Base-by-base conservation (phyloP, 2,888 invertebrate species). In the Conus canariensis region DNA sequence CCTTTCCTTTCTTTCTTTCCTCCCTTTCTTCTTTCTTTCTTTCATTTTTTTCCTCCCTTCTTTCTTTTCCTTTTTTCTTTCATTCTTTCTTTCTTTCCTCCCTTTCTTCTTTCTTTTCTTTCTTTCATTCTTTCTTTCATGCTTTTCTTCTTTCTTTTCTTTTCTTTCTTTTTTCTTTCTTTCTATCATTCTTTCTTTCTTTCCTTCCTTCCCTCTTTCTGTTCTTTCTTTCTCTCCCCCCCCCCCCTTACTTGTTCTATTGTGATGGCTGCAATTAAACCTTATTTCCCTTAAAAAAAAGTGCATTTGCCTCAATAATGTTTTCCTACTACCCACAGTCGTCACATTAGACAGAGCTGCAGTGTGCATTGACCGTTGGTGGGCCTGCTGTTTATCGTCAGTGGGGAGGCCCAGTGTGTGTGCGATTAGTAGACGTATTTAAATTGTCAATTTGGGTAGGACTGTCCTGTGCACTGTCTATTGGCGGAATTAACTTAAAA, bases 11-110 rank as follows among this genome's bases (percentile, higher is more conserved):
- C 56, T 82, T 56, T 82, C 12, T 82, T 12, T 82, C 64, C 60
- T 30, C 77, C 82, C 25, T 45, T 82, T 64, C 59, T 30, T 64
- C 64, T 82, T 30, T 30, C n/a, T 30, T 22, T 88, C 64, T 30
- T 6, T 30, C 45, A 22, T 60, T 60, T 82, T 25, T 64, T 64
- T 82, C 64, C 45, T 58, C 60, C 80, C 60, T 19, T 64, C 74
- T 80, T 30, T 82, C 64, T 19, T n/a, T 25, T 74, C 59, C n/a
- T n/a, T 59, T 64, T 59, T 22, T 77, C 77, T 88, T n/a, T 77
- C 59, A 59, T 25, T 88, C 77, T 77, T 22, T 77, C 77, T 88
- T 25, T 74, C 25, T 74, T 6, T 74, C 74, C 16, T 25, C 16
- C 74, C 25, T 12, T 59, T 25, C 80, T 59, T 77, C 45, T 77